Evolutionary conservation across 1,140 invertebrate genomes (phyloP), one percentile per base, ranked within the genome.

Genomic region (Hycleus phaleratus): DNA sequence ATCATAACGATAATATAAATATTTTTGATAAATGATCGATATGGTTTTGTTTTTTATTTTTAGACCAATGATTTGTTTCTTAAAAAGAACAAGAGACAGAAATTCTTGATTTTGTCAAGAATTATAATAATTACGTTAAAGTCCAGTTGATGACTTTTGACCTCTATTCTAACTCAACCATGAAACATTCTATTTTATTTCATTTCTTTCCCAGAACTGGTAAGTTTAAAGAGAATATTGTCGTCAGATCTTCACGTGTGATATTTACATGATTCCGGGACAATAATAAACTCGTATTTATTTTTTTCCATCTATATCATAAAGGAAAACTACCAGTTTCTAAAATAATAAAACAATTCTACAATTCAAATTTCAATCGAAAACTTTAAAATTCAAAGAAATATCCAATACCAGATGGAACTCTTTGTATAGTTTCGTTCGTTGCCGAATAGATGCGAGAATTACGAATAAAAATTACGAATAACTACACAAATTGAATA

Each of bases 191-290:
- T 32, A 32, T 32, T 32, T 32, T 7, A 5, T 32, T 32, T 32
- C 7, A 32, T 32, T 7, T 32, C 4, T 10, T 53, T 53, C 51
- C 43, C 42, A 45, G 51, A 53, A 52, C 44, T 26, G 25, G 10
- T 10, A 47, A 25, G 12, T 11, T 46, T 26, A 43, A 38, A 18
- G 48, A 49, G 48, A 26, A 9, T 10, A 38, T 38, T 12, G 50
- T 32, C 32, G 32, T 32, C 7, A 26, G 50, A 52, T 52, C 50
- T 42, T 52, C 50, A 52, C 50, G 18, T 52, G 50, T 52, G 50
- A 52, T 53, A 53, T 53, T 53, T 53, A 53, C 42, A 26, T 40
- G 50, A 52, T 52, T 52, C 18, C 45, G 50, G 50, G 50, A 44
- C 43, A 52, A 52, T 52, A 40, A 43, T 52, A 52, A 52, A 52